Conservation (phyloP, 2,888 invertebrate species). For the Chelonus formosanus region DNA sequence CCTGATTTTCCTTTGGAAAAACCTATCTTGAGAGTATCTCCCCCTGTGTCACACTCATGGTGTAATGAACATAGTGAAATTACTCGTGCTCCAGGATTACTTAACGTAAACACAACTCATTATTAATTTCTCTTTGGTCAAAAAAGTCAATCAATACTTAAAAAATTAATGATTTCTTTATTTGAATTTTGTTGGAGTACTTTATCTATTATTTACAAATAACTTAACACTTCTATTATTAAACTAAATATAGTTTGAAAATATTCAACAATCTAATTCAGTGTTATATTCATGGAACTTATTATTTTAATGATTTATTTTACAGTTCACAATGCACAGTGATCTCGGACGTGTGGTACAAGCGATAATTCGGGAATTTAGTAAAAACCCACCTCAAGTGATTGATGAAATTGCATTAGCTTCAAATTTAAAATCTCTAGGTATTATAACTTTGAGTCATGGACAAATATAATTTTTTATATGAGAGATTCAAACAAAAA, state of each 20-base stretch:
- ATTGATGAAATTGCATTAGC: conserved; percentile 57
- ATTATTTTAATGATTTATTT: conserved; percentile 18
- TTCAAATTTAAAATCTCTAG: conserved; percentile 52
- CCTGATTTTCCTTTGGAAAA: conserved; percentile 81
- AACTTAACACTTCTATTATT: too few relatives aligned
- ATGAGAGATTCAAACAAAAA: conserved; percentile 52
- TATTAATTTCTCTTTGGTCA: too few relatives aligned
- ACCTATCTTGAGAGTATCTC: conserved; percentile 75
- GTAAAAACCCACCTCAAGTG: conserved; percentile 71
- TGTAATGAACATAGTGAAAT: conserved; percentile 76
- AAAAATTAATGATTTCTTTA: too few relatives aligned
- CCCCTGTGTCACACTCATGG: conserved; percentile 77
- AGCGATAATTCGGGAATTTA: conserved; percentile 81
- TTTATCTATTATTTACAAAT: too few relatives aligned
- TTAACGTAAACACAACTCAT: conserved; percentile 69
- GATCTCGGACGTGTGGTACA: conserved; percentile 84
- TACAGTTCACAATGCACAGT: conserved; percentile 77
- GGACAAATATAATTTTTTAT: neutral
- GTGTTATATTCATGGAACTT: conserved; percentile 4
- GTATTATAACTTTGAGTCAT: conserved; percentile 37
- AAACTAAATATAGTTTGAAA: too few relatives aligned
- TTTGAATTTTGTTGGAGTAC: too few relatives aligned
- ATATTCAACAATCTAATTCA: neutral
- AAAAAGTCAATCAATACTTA: too few relatives aligned
- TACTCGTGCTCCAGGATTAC: conserved; percentile 76